phyloP scores from a whole-genome alignment of 1,140 invertebrate species.

The Hormaphis cornu region DNA sequence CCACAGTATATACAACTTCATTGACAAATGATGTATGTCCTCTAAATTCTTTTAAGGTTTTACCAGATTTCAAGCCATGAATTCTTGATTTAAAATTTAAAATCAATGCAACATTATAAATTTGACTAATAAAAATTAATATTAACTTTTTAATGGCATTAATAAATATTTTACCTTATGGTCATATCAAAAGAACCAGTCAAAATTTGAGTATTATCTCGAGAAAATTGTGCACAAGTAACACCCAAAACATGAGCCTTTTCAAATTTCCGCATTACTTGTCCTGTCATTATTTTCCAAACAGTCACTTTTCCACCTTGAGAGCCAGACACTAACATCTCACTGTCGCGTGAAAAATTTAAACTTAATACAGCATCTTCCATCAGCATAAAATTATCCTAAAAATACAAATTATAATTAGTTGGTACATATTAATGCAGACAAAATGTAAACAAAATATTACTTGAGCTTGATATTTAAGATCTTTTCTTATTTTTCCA shows the following conservation, averaged over 20 bases:
- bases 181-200: conserved; percentile 93
- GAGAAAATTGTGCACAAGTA: conserved; percentile 94
- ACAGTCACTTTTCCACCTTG: conserved; percentile 94
- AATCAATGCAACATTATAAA: no score
- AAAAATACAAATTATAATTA: conserved; percentile 34
- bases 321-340: conserved; percentile 90
- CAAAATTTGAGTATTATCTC: conserved; percentile 91
- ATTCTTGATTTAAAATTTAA: no score
- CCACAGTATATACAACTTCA: conserved; percentile 86
- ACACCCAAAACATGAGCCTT: conserved; percentile 93
- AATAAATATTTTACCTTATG: conserved; percentile 55
- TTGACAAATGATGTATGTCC: conserved; percentile 97
- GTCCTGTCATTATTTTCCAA: conserved; percentile 92
- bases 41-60: conserved; percentile 93
- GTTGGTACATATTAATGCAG: background rate
- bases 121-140: conserved; percentile 24
- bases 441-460: background rate
- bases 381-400: conserved; percentile 99
- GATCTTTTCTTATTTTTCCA: conserved; percentile 97
- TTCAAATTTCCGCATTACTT: conserved; percentile 89
- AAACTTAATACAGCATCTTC: conserved; percentile 92
- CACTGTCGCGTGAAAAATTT: conserved; percentile 89
- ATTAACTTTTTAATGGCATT: background rate
- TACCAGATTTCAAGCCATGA: conserved; percentile 96
- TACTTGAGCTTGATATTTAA: conserved; percentile 96